Evolutionary conservation across 2,113 vertebrate species (phyloP).

Genomic region (Osmerus mordax): DNA sequence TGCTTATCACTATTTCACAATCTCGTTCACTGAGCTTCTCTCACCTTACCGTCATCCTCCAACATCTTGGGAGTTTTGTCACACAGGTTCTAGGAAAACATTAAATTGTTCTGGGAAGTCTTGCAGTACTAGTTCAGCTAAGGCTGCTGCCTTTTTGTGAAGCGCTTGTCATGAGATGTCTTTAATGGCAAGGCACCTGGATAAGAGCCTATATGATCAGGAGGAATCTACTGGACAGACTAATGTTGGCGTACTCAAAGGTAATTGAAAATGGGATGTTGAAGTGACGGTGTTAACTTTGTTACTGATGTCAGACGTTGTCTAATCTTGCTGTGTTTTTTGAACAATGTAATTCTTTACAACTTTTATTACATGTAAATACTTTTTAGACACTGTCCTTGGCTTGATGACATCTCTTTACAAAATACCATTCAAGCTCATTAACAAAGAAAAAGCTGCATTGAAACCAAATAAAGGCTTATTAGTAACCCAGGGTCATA

Average conservation of each 20-base stretch:
- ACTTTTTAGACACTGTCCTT: background rate
- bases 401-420: background rate
- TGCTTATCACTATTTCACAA: background rate
- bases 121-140: no score
- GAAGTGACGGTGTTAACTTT: constrained; percentile 61
- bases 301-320: background rate
- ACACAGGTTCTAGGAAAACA: background rate
- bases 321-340: background rate
- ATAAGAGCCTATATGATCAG: background rate
- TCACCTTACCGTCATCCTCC: no score
- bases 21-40: background rate
- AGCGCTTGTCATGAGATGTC: constrained; percentile 57
- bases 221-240: background rate
- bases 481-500: no score
- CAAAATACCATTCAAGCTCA: background rate
- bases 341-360: background rate
- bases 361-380: background rate
- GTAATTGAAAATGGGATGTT: constrained; percentile 45
- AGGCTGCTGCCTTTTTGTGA: background rate
- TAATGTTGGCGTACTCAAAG: background rate
- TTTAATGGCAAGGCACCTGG: background rate
- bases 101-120: no score
- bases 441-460: background rate
- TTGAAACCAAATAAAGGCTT: background rate
- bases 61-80: background rate